Evolutionary conservation across 2,113 vertebrate genomes (phyloP).

Genomic region (Pelecanus crispus): DNA sequence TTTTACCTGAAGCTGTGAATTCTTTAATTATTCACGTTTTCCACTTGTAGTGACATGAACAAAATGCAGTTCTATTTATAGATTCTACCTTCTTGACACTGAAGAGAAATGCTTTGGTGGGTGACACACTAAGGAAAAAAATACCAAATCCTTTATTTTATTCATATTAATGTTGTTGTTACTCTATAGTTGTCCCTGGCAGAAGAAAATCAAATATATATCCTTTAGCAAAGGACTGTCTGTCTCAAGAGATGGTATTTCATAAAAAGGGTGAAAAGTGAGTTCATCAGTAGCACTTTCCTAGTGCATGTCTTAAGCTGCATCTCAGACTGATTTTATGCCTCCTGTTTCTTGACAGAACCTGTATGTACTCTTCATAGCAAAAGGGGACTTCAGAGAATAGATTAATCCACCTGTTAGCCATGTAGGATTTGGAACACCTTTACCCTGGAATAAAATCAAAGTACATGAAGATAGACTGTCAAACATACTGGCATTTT

Average conservation of each 20-base stretch:
- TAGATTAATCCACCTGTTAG: neutral
- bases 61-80: neutral
- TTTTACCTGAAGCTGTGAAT: constrained; percentile 36
- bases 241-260: neutral
- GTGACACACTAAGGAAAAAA: neutral
- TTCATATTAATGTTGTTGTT: neutral
- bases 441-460: neutral
- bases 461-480: neutral
- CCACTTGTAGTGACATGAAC: constrained; percentile 35
- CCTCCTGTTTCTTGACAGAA: neutral
- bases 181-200: neutral
- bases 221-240: neutral
- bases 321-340: neutral
- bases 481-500: neutral
- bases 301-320: neutral
- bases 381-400: neutral
- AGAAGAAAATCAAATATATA: neutral
- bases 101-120: neutral
- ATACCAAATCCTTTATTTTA: neutral
- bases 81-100: neutral
- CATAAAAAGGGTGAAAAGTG: neutral
- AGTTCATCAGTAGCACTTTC: neutral
- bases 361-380: neutral
- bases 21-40: constrained; percentile 29
- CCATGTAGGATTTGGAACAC: neutral